phyloP scores from a whole-genome alignment of 2,113 vertebrate species.

The Phyllopteryx taeniolatus region DNA sequence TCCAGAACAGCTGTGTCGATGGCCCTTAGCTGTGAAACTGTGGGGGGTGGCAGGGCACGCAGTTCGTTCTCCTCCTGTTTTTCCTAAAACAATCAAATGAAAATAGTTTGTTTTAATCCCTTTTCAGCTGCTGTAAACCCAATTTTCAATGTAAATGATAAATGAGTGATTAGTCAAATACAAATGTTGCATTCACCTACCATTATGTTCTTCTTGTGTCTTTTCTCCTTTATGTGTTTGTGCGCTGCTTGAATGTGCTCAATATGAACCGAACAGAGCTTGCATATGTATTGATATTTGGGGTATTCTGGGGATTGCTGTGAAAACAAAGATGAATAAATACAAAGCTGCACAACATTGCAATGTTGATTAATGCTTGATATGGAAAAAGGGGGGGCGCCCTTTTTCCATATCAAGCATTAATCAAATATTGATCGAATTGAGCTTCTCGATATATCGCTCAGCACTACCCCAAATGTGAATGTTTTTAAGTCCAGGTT shows the following conservation, averaged over 20 bases:
- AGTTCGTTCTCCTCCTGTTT: conserved; percentile 97
- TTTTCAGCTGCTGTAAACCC: neutral
- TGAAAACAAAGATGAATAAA: conserved; percentile 35
- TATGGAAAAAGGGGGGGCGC: too few species aligned
- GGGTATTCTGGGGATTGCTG: conserved; percentile 94
- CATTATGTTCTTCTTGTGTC: conserved; percentile 98
- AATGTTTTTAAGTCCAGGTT: too few species aligned
- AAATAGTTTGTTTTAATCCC: neutral
- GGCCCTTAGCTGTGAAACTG: conserved; percentile 81
- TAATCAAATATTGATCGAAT: too few species aligned
- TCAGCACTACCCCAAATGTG: too few species aligned
- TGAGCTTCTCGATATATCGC: too few species aligned
- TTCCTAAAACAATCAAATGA: conserved; percentile 71
- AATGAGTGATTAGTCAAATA: neutral
- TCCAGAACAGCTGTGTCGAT: conserved; percentile 82
- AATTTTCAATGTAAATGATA: neutral
- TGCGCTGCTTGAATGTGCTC: conserved; percentile 98
- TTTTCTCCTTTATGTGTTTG: conserved; percentile 99
- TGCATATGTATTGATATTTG: conserved; percentile 97
- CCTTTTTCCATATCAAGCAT: too few species aligned
- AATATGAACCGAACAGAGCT: conserved; percentile 94
- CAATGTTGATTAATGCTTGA: too few species aligned
- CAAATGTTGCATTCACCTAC: conserved; percentile 58
- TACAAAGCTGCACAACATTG: neutral
- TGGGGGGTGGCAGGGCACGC: conserved; percentile 83